phyloP scores from a whole-genome alignment of 2,888 invertebrate species.

The Polydrusus cervinus region DNA sequence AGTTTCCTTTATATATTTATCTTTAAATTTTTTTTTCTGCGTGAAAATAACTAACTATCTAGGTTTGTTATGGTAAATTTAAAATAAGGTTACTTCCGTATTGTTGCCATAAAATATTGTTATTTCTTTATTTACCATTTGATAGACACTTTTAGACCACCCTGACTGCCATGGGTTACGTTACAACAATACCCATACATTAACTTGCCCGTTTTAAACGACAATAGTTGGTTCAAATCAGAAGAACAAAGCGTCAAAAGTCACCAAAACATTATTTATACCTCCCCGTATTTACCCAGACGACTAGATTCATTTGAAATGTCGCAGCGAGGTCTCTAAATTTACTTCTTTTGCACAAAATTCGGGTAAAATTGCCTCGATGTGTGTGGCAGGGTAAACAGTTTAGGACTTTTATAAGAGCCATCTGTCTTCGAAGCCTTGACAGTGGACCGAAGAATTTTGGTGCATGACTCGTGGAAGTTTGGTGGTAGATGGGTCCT shows the following conservation, averaged over 20 bases:
- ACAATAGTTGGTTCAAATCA: too few relatives aligned
- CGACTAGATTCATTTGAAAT: neutral
- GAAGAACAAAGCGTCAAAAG: neutral
- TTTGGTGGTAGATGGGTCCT: slow-evolving; percentile 16
- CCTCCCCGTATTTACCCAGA: neutral
- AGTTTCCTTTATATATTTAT: too few relatives aligned
- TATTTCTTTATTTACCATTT: too few relatives aligned
- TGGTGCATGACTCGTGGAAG: slow-evolving; percentile 30
- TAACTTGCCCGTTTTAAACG: too few relatives aligned
- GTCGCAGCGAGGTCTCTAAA: neutral
- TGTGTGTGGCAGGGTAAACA: slow-evolving; percentile 42
- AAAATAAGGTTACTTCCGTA: too few relatives aligned
- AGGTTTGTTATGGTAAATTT: too few relatives aligned
- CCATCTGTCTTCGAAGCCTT: slow-evolving; percentile 39
- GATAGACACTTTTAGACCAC: too few relatives aligned
- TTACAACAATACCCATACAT: too few relatives aligned
- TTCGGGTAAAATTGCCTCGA: slow-evolving; percentile 17
- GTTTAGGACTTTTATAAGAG: slow-evolving; percentile 24
- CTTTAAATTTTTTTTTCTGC: too few relatives aligned
- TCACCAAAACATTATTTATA: slow-evolving; percentile 6
- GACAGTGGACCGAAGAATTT: slow-evolving; percentile 25
- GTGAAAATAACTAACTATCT: too few relatives aligned
- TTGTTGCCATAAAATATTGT: too few relatives aligned
- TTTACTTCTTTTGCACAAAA: slow-evolving; percentile 19
- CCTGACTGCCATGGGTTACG: too few relatives aligned